phyloP scores from a whole-genome alignment of 2,888 invertebrate genomes.

The Drosophila birchii region DNA sequence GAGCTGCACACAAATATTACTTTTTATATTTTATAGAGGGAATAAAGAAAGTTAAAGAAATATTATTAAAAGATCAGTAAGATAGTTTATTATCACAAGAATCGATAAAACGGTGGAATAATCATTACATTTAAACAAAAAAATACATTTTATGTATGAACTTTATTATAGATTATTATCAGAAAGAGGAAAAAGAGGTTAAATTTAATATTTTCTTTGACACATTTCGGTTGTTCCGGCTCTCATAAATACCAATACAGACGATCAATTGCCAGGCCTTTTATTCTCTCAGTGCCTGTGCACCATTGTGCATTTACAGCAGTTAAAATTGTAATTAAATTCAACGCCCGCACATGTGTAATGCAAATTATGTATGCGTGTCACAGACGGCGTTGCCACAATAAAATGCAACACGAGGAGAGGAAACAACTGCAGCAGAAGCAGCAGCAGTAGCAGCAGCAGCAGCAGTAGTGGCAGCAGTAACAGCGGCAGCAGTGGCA shows the following conservation, averaged over 20 bases:
- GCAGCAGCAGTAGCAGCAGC: conserved; percentile 1
- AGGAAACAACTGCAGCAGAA: conserved; percentile 14
- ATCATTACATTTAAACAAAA: neutral
- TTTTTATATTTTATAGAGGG: neutral
- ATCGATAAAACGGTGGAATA: neutral
- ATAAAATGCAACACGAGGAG: conserved; percentile 36
- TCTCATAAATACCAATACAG: neutral
- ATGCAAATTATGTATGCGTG: conserved; percentile 61
- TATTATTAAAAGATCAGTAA: neutral
- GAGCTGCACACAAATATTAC: neutral
- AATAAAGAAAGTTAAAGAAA: neutral
- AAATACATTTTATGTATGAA: neutral
- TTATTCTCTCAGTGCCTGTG: conserved; percentile 20
- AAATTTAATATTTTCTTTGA: no score
- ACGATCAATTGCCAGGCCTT: neutral
- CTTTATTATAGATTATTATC: neutral
- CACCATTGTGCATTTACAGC: conserved; percentile 55
- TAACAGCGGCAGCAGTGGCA: no score
- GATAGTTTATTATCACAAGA: neutral
- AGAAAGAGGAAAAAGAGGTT: neutral
- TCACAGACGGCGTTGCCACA: conserved; percentile 31
- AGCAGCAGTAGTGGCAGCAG: conserved; percentile 19
- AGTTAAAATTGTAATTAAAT: conserved; percentile 74
- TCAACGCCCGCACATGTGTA: conserved; percentile 54
- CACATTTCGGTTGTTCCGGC: no score